Conservation (phyloP, 2,797 vertebrate genomes). For the Peromyscus attwateri region DNA sequence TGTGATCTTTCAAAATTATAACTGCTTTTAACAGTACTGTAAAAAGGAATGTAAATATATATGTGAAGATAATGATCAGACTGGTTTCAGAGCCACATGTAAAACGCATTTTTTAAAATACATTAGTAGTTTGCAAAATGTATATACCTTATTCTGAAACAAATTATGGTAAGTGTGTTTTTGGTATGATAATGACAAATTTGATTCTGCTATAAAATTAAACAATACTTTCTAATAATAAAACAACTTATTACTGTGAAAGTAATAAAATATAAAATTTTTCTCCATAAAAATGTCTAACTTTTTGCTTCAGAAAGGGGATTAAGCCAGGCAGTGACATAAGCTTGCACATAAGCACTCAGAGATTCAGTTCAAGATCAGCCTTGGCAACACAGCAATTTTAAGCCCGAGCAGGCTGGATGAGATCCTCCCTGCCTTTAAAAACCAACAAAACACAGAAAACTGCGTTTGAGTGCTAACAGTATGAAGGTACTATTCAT, state of each 20-base stretch:
- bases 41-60: conserved; percentile 50
- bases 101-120: conserved; percentile 42
- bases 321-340: not conserved
- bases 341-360: not conserved
- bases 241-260: conserved; percentile 44
- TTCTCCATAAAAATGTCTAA: conserved; percentile 37
- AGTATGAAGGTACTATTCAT: not conserved
- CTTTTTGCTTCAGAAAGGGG: conserved; percentile 45
- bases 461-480: not conserved
- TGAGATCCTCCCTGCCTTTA: not conserved
- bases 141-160: conserved; percentile 8
- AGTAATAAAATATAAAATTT: conserved; percentile 24
- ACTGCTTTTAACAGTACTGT: conserved; percentile 18
- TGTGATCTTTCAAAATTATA: not conserved
- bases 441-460: not conserved
- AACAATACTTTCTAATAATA: conserved; percentile 40
- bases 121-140: conserved; percentile 2
- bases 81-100: conserved; percentile 3
- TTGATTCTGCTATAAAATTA: conserved; percentile 38
- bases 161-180: conserved; percentile 35
- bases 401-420: not conserved
- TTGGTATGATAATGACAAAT: not conserved
- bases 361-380: not conserved
- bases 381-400: not conserved
- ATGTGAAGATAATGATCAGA: conserved; percentile 30